Base-by-base conservation (phyloP, 2,113 vertebrate species). In the Thunnus maccoyii region DNA sequence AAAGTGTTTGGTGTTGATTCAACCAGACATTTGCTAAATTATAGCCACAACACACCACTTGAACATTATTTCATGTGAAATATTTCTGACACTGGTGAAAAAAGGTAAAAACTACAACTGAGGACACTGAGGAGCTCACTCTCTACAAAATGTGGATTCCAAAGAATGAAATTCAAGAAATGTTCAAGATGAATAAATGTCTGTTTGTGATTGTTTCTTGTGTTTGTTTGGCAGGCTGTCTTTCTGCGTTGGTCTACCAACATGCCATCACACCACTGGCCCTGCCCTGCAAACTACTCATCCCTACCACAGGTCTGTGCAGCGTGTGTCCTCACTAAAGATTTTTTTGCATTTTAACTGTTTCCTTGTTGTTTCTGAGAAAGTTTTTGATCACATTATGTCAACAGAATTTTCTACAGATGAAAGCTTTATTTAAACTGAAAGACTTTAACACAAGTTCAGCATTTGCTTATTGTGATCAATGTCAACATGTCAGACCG, bases 211-310 rank as follows among this genome's bases (percentile, higher is more conserved):
- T 52, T 32, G 48, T 88, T 41, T 63, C 0, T 18, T 61, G 12
- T 73, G 51, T 91, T 1, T 88, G 4, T 74, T 48, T 58, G 20
- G 27, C 90, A 99, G 98, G 98, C 50, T 99, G 97, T 60, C 95
- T 99, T 20, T 99, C 98, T 0, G 98, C 98, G 0, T 91, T 99
- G 93, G 98, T 99, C 56, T 99, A 99, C 93, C 98, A 99, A 92
- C 98, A 99, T 91, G 98, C 98, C 60, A 97, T 99, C 94, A 99
- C 97, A 12, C 98, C 98, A 0, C 91, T 99, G 94, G 98, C 98
- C 48, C 93, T 99, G 76, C 98, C 98, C 74, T 99, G 98, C 94
- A 99, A 98, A 89, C 95, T 99, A 68, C 95, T 99, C 79, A 97
- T 99, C 93, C 98, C 98, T 51, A 95, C 96, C 84, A 95, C 96